Base-by-base conservation (phyloP, 2,888 invertebrate species). In the Cyclophora punctaria region DNA sequence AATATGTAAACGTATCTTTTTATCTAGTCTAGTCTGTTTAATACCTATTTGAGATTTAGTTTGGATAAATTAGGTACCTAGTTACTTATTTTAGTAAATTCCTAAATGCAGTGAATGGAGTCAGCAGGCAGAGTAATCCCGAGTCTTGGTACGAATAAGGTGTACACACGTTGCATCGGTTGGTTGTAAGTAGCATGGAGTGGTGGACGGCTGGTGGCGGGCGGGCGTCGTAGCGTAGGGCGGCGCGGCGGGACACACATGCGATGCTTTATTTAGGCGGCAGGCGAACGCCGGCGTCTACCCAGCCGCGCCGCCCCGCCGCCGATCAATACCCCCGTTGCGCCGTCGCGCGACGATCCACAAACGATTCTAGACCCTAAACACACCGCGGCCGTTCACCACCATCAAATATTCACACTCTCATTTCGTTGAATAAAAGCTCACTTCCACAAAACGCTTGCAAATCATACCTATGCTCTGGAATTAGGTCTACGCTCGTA, bases 201-300 rank as follows among this genome's bases (percentile, higher is more conserved):
- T 62, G 62, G 63, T 53, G 59, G 61, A 49, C 63, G 20, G 63
- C 52, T 61, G 63, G 56, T 65, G 57, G 50, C 60, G 64, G 60
- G 58, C 64, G 63, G 69, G 63, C 66, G 63, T 67, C 55, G 62
- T 70, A 64, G 57, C 77, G 80, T 75, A 80, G 82, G 83, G 83
- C 81, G 82, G 78, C 75, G 70, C 69, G 64, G 65, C 66, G 69
- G 71, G 73, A 73, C 80, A 80, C 83, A 85, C 85, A 87, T 83
- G 83, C 82, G 69, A 78, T 83, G 85, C 83, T 86, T 86, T 85
- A 86, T 87, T 87, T 88, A 87, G 85, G 86, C 83, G 83, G 83
- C 82, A 67, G 76, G 74, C 73, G 79, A 69, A 83, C 85, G 85
- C 82, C 85, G 81, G 83, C 84, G 84, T 84, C 86, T 85, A 78